Evolutionary conservation across 2,113 vertebrate species (phyloP).

Genomic region (Mola mola): DNA sequence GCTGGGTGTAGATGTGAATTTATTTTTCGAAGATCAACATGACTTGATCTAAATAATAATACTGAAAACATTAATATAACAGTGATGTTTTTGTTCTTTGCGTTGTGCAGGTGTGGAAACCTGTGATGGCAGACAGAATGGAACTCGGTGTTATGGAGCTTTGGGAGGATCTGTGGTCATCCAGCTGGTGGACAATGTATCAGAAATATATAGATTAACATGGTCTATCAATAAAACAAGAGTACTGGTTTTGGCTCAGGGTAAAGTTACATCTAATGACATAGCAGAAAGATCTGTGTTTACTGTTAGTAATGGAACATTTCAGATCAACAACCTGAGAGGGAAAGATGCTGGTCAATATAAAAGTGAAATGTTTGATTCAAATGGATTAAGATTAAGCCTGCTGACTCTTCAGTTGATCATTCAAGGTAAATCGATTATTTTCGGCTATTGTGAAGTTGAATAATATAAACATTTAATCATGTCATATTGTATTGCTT

Average conservation of each 20-base stretch:
- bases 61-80: not conserved
- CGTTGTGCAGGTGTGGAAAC: conserved; percentile 39
- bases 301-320: conserved; percentile 20
- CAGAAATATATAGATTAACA: rapidly evolving
- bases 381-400: rapidly evolving
- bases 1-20: too few species aligned
- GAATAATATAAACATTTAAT: too few species aligned
- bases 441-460: too few species aligned
- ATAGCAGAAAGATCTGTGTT: conserved; percentile 4
- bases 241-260: rapidly evolving
- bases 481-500: too few species aligned
- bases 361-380: rapidly evolving
- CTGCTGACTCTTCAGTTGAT: not conserved
- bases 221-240: rapidly evolving
- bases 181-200: not conserved
- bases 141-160: conserved; percentile 57
- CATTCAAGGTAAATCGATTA: conserved; percentile 60
- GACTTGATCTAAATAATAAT: too few species aligned
- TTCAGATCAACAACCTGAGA: conserved; percentile 39
- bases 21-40: too few species aligned
- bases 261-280: rapidly evolving
- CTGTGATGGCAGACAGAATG: conserved; percentile 56
- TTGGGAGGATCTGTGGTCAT: conserved; percentile 59
- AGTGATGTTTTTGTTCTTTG: not conserved
- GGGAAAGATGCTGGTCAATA: conserved; percentile 44